Evolutionary conservation across 2,888 invertebrate genomes (phyloP).

Genomic region (Lasioglossum zephyrum): DNA sequence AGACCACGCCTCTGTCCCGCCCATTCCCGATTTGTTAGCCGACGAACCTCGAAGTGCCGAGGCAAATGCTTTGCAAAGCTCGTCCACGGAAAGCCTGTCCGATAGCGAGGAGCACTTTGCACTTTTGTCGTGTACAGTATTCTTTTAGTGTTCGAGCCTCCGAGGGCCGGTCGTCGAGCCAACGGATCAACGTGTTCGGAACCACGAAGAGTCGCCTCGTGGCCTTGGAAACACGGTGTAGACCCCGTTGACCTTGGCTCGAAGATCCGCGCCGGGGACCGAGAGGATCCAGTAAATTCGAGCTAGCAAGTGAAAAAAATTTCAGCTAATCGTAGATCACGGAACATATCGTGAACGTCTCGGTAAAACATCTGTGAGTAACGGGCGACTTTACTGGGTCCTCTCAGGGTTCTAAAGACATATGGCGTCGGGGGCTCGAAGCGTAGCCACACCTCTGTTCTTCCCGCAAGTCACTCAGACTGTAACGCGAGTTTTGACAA

Average conservation of each 20-base stretch:
- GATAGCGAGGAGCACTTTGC: conserved; percentile 57
- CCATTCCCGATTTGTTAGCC: conserved; percentile 43
- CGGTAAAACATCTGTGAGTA: neutral
- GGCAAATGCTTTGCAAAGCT: conserved; percentile 47
- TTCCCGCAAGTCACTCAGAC: conserved; percentile 50
- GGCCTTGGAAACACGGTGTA: neutral
- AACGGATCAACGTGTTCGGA: conserved; percentile 15
- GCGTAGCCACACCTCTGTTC: conserved; percentile 43
- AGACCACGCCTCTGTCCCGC: conserved; percentile 4
- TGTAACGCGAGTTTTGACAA: conserved; percentile 18
- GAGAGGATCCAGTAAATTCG: conserved; percentile 42
- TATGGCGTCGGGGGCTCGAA: conserved; percentile 18
- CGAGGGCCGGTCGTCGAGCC: conserved; percentile 49
- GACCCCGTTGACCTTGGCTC: conserved; percentile 52
- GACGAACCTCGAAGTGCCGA: conserved; percentile 57
- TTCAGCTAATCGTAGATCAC: neutral
- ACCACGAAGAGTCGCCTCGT: neutral
- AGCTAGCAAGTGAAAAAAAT: neutral
- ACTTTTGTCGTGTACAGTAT: conserved; percentile 53
- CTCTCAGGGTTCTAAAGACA: conserved; percentile 30
- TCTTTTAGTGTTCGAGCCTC: conserved; percentile 53
- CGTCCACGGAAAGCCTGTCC: conserved; percentile 30
- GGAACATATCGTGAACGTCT: neutral
- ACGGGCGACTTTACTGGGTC: conserved; percentile 33
- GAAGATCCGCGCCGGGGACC: conserved; percentile 42